phyloP scores from a whole-genome alignment of 2,113 vertebrate species.

The Candoia aspera region DNA sequence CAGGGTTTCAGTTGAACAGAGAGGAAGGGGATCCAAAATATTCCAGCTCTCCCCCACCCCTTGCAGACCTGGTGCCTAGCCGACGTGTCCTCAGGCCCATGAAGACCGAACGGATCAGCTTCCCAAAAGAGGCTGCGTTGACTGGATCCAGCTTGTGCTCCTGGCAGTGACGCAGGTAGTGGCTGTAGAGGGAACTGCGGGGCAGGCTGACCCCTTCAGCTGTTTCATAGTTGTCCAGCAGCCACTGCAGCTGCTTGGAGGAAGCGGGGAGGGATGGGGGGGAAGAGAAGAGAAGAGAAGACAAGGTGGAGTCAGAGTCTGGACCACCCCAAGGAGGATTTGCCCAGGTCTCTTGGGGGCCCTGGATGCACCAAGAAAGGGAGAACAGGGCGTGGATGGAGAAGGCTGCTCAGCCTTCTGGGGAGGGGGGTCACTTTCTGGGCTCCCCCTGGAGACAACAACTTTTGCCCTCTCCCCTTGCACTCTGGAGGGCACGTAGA shows the following conservation, averaged over 20 bases:
- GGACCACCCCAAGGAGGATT: neutral
- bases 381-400: neutral
- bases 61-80: slow-evolving; percentile 90
- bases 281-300: slow-evolving; percentile 6
- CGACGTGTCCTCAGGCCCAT: slow-evolving; percentile 95
- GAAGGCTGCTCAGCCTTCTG: neutral
- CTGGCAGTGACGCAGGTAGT: slow-evolving; percentile 96
- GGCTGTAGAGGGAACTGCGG: slow-evolving; percentile 93
- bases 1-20: neutral
- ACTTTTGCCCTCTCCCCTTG: no score
- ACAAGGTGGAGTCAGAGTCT: neutral
- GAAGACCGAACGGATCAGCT: slow-evolving; percentile 97
- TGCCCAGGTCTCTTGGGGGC: neutral
- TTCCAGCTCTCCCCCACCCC: accelerated
- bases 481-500: neutral
- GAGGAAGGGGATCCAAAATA: neutral
- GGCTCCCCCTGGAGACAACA: neutral
- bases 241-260: slow-evolving; percentile 88
- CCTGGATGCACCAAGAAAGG: neutral
- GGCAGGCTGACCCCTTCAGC: slow-evolving; percentile 95
- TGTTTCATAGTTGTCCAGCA: slow-evolving; percentile 96
- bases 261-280: slow-evolving; percentile 19
- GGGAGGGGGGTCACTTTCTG: neutral
- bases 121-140: slow-evolving; percentile 96
- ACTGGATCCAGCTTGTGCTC: slow-evolving; percentile 97